These are phyloP conservation scores for Andrena dorsata DNA, from an alignment of 2,888 invertebrate genomes.

Conservation along the genomic window DNA sequence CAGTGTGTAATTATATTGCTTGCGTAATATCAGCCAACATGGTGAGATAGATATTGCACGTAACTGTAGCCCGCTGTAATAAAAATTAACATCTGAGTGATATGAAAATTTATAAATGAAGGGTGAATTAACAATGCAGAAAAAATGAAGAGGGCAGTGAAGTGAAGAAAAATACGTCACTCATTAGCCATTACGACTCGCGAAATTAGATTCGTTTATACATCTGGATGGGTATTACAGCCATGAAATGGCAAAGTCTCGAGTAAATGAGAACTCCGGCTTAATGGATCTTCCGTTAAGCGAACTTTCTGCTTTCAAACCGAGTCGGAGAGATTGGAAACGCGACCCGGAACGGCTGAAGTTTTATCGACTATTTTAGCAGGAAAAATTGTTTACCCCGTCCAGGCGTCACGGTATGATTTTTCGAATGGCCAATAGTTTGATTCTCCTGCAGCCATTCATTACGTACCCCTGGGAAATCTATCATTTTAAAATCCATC, in stretches of 20 bases:
- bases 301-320: conserved; percentile 35
- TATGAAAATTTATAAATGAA: not conserved
- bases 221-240: conserved; percentile 51
- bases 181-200: conserved; percentile 25
- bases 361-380: conserved; percentile 33
- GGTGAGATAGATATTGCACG: too few species aligned
- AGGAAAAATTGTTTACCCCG: conserved; percentile 13
- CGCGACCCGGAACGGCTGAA: conserved; percentile 13
- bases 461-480: not conserved
- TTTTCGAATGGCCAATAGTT: not conserved
- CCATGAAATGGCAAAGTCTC: conserved; percentile 35
- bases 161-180: conserved; percentile 21
- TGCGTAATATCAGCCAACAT: too few species aligned
- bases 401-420: conserved; percentile 4
- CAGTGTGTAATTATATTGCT: too few species aligned
- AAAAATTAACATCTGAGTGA: too few species aligned
- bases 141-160: not conserved
- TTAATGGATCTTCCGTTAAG: conserved; percentile 57
- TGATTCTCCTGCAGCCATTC: not conserved
- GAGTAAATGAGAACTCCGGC: conserved; percentile 55
- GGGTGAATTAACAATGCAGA: not conserved
- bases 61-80: too few species aligned
- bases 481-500: too few species aligned
- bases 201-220: conserved; percentile 59
- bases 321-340: conserved; percentile 35